phyloP scores from a whole-genome alignment of 2,888 invertebrate genomes.

The Hetaerina titia region DNA sequence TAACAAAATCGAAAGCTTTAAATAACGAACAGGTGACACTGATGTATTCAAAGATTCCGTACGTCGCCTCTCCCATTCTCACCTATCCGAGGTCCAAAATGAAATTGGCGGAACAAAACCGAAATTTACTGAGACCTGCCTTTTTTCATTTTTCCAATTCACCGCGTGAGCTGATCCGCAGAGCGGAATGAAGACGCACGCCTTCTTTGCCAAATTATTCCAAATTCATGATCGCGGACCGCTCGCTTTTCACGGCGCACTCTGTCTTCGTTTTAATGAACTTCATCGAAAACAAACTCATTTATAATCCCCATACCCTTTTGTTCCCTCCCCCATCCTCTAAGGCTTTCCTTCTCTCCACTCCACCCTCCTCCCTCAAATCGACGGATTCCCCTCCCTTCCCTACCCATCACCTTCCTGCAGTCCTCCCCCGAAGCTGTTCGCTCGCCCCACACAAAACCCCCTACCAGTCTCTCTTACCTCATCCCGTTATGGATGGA shows the following conservation, averaged over 20 bases:
- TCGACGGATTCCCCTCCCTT: background rate
- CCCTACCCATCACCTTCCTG: background rate
- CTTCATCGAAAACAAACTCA: constrained; percentile 47
- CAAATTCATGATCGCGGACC: constrained; percentile 36
- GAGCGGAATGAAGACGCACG: constrained; percentile 37
- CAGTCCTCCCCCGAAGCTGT: too few relatives aligned
- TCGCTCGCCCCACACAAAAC: too few relatives aligned
- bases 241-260: constrained; percentile 39
- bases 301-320: constrained; percentile 33
- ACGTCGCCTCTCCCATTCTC: background rate
- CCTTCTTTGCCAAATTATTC: constrained; percentile 51
- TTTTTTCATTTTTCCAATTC: background rate
- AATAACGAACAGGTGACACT: constrained; percentile 56
- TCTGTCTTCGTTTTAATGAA: constrained; percentile 43
- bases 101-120: background rate
- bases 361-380: background rate
- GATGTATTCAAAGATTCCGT: constrained; percentile 57
- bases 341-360: background rate
- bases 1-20: constrained; percentile 25
- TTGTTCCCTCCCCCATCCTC: background rate
- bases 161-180: background rate
- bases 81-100: background rate
- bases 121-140: background rate
- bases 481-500: background rate
- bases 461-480: background rate